These are phyloP conservation scores for Drosophila histrio DNA, from an alignment of 2,888 invertebrate species.

Conservation along the genomic window DNA sequence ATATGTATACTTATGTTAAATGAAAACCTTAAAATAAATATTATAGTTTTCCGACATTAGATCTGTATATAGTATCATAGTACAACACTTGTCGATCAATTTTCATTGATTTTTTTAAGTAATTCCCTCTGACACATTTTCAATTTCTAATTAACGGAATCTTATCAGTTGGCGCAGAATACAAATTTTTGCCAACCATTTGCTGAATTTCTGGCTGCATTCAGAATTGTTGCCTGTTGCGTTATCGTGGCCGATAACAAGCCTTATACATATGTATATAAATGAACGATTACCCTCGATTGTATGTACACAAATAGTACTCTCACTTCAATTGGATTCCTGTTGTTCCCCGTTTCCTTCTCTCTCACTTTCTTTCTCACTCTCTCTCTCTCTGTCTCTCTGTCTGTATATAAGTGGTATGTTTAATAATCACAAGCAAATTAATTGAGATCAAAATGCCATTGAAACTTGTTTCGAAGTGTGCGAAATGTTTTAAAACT, in stretches of 20 bases:
- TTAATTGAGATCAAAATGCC: conserved; percentile 40
- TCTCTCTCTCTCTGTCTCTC: no score
- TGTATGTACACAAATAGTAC: conserved; percentile 13
- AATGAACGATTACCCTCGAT: conserved; percentile 36
- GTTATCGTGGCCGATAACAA: conserved; percentile 47
- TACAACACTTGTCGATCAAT: background rate
- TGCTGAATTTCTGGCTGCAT: conserved; percentile 11
- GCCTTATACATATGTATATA: conserved; percentile 17
- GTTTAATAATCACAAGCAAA: conserved; percentile 21
- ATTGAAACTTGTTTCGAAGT: conserved; percentile 45
- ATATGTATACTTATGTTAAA: no score
- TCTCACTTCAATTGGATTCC: conserved; percentile 14
- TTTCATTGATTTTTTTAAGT: background rate
- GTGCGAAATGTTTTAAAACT: conserved; percentile 43
- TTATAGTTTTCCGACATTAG: no score
- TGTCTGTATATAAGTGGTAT: no score
- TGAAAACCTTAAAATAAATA: no score
- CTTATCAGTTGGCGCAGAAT: conserved; percentile 23
- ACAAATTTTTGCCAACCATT: conserved; percentile 19
- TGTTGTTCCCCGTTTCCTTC: background rate
- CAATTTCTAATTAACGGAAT: conserved; percentile 27
- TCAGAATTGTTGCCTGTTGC: conserved; percentile 26
- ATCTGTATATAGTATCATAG: background rate
- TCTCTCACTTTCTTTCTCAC: background rate
- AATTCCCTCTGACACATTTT: conserved; percentile 22